phyloP scores from a whole-genome alignment of 2,888 invertebrate species.

The Nowickia ferox region DNA sequence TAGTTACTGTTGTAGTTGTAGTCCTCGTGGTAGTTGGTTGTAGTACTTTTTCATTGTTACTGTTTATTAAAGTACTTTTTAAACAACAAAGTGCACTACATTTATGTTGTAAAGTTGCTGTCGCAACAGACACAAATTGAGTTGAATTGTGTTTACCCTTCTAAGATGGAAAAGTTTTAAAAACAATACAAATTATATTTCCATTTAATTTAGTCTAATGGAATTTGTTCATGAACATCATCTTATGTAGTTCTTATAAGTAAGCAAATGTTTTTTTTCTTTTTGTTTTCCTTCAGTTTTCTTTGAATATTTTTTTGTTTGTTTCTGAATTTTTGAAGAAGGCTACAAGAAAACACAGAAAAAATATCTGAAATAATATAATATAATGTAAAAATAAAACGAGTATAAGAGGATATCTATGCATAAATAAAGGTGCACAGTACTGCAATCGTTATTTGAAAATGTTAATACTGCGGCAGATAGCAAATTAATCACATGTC shows the following conservation, averaged over 20 bases:
- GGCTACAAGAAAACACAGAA: slow-evolving; percentile 29
- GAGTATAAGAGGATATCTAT: slow-evolving; percentile 11
- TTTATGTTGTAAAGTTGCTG: slow-evolving; percentile 72
- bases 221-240: slow-evolving; percentile 73
- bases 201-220: slow-evolving; percentile 76
- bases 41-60: slow-evolving; percentile 65
- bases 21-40: slow-evolving; percentile 43
- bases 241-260: slow-evolving; percentile 58
- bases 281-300: slow-evolving; percentile 33
- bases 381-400: slow-evolving; percentile 19
- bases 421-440: slow-evolving; percentile 40
- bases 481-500: slow-evolving; percentile 3
- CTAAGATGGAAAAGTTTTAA: slow-evolving; percentile 74
- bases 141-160: slow-evolving; percentile 72
- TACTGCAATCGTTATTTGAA: slow-evolving; percentile 26
- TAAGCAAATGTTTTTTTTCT: slow-evolving; percentile 55
- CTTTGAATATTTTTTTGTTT: slow-evolving; percentile 19
- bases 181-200: slow-evolving; percentile 76
- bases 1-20: slow-evolving; percentile 39
- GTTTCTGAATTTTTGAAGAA: slow-evolving; percentile 23
- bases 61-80: slow-evolving; percentile 65
- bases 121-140: slow-evolving; percentile 73
- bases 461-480: slow-evolving; percentile 12
- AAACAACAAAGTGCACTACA: slow-evolving; percentile 72
- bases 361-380: not conserved